Conservation (phyloP, 2,888 invertebrate species). For the Pantelozetes paolii region DNA sequence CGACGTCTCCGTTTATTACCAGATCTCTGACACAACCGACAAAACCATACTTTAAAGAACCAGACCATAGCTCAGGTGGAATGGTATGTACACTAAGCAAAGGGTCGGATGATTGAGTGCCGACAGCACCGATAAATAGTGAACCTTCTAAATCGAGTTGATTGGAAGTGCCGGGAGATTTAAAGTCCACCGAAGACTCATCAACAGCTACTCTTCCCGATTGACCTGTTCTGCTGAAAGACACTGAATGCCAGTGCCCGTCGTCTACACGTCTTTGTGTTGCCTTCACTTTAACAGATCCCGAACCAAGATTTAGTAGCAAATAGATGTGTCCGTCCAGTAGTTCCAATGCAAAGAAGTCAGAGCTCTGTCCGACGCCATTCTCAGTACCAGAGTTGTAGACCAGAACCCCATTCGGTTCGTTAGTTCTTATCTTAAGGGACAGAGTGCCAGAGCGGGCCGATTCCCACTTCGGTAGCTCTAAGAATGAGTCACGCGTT, state of each 20-base stretch:
- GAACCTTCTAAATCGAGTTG: constrained; percentile 82
- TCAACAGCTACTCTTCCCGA: constrained; percentile 78
- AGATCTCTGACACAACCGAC: constrained; percentile 90
- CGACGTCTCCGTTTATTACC: constrained; percentile 76
- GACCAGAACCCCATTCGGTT: constrained; percentile 86
- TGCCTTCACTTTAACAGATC: constrained; percentile 77
- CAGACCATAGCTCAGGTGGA: constrained; percentile 85
- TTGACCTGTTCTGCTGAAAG: constrained; percentile 72
- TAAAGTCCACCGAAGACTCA: constrained; percentile 78
- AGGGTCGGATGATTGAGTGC: constrained; percentile 58
- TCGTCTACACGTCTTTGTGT: constrained; percentile 74
- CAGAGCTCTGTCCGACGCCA: constrained; percentile 52
- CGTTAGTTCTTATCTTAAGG: constrained; percentile 91
- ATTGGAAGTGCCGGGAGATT: constrained; percentile 74
- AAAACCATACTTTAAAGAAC: constrained; percentile 79
- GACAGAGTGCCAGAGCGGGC: constrained; percentile 79
- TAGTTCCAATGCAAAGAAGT: constrained; percentile 89
- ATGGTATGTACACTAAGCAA: constrained; percentile 58
- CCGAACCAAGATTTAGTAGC: constrained; percentile 85
- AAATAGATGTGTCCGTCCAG: constrained; percentile 89
- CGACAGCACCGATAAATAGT: constrained; percentile 81
- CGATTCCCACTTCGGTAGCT: constrained; percentile 85
- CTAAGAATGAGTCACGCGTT: constrained; percentile 83
- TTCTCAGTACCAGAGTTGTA: constrained; percentile 69
- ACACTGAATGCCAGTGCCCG: constrained; percentile 86